phyloP scores from a whole-genome alignment of 1,140 invertebrate genomes.

The Drosophila orena region DNA sequence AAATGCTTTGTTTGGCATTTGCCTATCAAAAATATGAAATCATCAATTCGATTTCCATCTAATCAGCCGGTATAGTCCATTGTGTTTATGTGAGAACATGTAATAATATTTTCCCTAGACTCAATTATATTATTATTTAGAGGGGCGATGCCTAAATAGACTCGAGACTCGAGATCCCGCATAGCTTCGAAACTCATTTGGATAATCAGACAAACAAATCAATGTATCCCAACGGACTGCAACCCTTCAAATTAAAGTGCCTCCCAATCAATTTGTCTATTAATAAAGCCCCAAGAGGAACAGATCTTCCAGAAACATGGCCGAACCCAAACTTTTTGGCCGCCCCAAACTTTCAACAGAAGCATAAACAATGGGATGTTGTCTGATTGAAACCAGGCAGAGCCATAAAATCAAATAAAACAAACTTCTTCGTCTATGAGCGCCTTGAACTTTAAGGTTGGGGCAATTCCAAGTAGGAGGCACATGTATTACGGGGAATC shows the following conservation, averaged over 20 bases:
- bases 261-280: conserved; percentile 62
- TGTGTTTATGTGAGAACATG: conserved; percentile 35
- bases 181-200: conserved; percentile 16
- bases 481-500: conserved; percentile 35
- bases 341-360: conserved; percentile 61
- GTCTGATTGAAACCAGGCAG: conserved; percentile 55
- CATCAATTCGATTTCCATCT: conserved; percentile 2
- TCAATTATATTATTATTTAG: conserved; percentile 6
- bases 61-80: background rate
- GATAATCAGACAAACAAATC: conserved; percentile 31
- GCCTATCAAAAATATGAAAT: conserved; percentile 16
- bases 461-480: conserved; percentile 31
- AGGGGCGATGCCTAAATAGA: background rate
- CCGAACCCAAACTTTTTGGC: conserved; percentile 37
- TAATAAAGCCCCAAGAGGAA: conserved; percentile 53
- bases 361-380: conserved; percentile 67
- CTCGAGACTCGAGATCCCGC: conserved; percentile 1
- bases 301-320: conserved; percentile 33
- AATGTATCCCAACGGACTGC: conserved; percentile 32
- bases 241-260: conserved; percentile 47
- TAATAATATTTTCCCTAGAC: conserved; percentile 10
- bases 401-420: conserved; percentile 64
- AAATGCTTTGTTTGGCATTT: conserved; percentile 10
- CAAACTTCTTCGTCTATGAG: conserved; percentile 66
- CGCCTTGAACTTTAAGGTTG: conserved; percentile 75